Percentiles rank a stretch among this genome's conserved stretches.
phyloP scores from a whole-genome alignment of 2,888 invertebrate genomes.

The Villa cingulata region DNA sequence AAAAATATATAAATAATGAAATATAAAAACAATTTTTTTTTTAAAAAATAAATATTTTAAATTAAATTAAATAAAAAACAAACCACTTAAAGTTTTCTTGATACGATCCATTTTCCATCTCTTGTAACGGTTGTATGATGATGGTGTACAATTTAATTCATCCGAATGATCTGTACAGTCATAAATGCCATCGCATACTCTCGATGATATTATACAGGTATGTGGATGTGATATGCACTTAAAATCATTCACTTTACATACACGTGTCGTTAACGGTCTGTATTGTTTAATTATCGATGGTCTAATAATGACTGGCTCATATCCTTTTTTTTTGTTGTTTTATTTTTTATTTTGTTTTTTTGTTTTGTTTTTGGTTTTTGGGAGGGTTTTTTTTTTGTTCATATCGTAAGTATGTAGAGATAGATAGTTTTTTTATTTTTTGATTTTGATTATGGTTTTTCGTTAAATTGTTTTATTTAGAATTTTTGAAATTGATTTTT shows the following conservation, averaged over 20 bases:
- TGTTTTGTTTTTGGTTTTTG: not conserved
- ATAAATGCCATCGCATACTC: conserved; percentile 41
- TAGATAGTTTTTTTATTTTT: not conserved
- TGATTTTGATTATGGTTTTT: not conserved
- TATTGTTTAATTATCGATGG: conserved; percentile 14
- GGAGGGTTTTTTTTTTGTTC: not conserved
- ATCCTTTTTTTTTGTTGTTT: conserved; percentile 18
- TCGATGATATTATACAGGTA: conserved; percentile 28
- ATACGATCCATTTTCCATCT: conserved; percentile 29
- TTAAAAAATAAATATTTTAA: too few species aligned
- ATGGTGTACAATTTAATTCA: conserved; percentile 41
- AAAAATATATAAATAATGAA: not conserved
- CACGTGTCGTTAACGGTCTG: conserved; percentile 13
- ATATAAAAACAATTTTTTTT: too few species aligned
- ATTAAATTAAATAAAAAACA: conserved; percentile 23
- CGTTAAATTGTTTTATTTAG: not conserved
- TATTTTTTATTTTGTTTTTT: not conserved
- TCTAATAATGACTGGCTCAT: conserved; percentile 19
- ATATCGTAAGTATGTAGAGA: too few species aligned
- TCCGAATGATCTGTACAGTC: conserved; percentile 50
- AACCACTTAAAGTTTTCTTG: conserved; percentile 25
- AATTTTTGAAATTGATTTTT: not conserved
- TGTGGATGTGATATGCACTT: conserved; percentile 35
- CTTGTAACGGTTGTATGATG: conserved; percentile 18
- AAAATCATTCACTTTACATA: conserved; percentile 30